A percentile compares a stretch with the other conserved stretches of the same genome.
Conservation (phyloP, 2,113 vertebrate species). For the Crypturellus undulatus region DNA sequence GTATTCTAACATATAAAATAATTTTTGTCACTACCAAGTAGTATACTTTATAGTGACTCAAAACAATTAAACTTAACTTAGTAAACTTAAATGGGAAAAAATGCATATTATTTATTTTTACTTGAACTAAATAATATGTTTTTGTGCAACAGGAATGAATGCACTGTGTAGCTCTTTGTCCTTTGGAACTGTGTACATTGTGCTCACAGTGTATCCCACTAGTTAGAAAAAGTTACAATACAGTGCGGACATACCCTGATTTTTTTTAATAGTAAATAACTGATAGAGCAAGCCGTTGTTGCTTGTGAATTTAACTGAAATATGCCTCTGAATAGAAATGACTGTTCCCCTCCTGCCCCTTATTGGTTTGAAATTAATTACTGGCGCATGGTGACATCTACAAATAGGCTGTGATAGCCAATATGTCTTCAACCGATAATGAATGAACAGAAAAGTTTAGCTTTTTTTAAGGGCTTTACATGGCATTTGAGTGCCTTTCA, state of each 20-base stretch:
- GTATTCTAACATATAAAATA: not conserved
- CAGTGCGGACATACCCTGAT: not conserved
- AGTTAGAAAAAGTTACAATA: not conserved
- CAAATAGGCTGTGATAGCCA: not conserved
- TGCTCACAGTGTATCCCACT: not conserved
- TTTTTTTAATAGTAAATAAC: not conserved
- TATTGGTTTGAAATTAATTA: constrained; percentile 5
- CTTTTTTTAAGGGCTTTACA: not conserved
- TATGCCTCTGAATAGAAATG: not conserved
- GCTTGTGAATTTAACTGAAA: not conserved
- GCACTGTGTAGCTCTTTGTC: not conserved
- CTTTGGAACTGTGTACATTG: not conserved
- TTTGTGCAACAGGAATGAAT: not conserved
- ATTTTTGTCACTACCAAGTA: not conserved
- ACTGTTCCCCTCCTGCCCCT: not conserved
- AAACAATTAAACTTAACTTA: not conserved
- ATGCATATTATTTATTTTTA: not conserved
- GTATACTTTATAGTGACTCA: not conserved
- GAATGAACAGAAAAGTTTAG: not conserved
- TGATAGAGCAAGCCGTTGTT: not conserved
- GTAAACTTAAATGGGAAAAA: not conserved
- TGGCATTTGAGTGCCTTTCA: not conserved
- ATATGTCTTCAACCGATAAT: not conserved
- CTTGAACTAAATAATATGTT: not conserved
- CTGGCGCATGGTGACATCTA: not conserved